Conservation (phyloP, 1,140 invertebrate species). For the Nymphalis io region DNA sequence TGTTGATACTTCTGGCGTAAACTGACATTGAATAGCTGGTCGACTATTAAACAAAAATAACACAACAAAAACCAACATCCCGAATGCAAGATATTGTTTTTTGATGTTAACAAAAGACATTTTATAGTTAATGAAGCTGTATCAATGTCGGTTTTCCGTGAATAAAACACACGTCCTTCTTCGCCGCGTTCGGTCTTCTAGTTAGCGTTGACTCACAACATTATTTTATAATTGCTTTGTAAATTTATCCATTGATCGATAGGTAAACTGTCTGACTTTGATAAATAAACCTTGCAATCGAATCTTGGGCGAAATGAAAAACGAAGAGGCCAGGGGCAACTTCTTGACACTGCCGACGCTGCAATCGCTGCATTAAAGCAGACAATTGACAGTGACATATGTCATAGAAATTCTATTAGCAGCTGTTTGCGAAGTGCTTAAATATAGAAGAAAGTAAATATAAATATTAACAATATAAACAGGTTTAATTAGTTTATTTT, state of each 20-base stretch:
- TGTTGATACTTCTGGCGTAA: constrained; percentile 66
- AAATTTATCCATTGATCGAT: constrained; percentile 23
- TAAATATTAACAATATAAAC: no score
- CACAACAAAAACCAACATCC: constrained; percentile 72
- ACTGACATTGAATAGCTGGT: constrained; percentile 73
- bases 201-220: constrained; percentile 25
- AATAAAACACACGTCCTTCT: constrained; percentile 21
- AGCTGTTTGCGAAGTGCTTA: no score
- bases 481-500: no score
- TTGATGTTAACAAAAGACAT: constrained; percentile 76
- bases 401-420: neutral
- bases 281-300: constrained; percentile 16
- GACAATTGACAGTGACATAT: constrained; percentile 1
- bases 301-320: constrained; percentile 4
- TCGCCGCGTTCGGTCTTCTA: constrained; percentile 18
- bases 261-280: neutral
- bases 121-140: constrained; percentile 55
- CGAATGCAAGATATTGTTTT: constrained; percentile 75
- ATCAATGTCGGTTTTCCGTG: constrained; percentile 21
- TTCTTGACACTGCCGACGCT: constrained; percentile 25
- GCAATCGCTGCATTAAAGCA: constrained; percentile 19
- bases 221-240: constrained; percentile 24
- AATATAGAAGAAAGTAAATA: no score
- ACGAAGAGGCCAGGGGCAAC: neutral
- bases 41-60: constrained; percentile 73